Percentiles rank a stretch among this genome's conserved stretches.
These are phyloP conservation scores for Callorhinus ursinus DNA, from an alignment of 2,113 vertebrate species.

Conservation along the genomic window DNA sequence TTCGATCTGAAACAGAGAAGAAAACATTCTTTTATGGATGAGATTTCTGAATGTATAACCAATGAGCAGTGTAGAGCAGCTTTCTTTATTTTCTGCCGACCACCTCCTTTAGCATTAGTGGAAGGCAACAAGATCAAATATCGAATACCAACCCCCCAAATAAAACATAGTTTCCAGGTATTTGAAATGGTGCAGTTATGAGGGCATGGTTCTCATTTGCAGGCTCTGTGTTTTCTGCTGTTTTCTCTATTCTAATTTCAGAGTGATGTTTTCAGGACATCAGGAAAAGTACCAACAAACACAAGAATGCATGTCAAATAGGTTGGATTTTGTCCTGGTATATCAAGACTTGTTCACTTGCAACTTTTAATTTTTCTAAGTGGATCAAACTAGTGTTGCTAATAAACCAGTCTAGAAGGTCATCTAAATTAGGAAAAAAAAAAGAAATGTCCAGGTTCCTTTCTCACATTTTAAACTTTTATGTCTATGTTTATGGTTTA, in stretches of 20 bases:
- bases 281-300: neutral
- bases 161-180: neutral
- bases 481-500: neutral
- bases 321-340: neutral
- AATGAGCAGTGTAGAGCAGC: neutral
- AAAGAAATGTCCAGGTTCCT: neutral
- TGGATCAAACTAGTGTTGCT: neutral
- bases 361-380: constrained; percentile 33
- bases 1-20: constrained; percentile 51
- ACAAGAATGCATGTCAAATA: neutral
- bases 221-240: neutral
- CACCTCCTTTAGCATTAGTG: neutral
- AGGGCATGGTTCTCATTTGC: neutral
- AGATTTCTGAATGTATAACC: constrained; percentile 31
- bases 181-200: neutral
- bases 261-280: neutral
- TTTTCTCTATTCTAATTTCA: neutral
- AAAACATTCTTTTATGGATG: constrained; percentile 45
- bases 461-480: constrained; percentile 8
- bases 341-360: neutral
- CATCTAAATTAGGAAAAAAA: neutral
- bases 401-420: neutral
- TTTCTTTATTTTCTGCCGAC: neutral
- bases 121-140: neutral
- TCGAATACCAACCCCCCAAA: neutral